These are phyloP conservation scores for Esox niger DNA, from an alignment of 2,113 vertebrate genomes.

Conservation along the genomic window DNA sequence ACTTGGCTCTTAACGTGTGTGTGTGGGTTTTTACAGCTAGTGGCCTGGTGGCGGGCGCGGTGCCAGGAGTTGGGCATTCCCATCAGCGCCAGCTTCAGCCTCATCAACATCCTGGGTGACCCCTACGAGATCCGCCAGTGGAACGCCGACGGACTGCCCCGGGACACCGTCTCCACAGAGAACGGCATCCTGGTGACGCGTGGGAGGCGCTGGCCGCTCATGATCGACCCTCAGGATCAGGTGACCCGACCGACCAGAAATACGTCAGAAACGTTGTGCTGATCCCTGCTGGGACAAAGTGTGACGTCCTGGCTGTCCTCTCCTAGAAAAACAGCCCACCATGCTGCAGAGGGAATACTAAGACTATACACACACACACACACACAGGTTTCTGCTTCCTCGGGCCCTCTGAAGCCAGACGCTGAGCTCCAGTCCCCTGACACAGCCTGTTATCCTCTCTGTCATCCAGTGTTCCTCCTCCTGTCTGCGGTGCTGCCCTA, in stretches of 20 bases:
- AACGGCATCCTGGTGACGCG: conserved; percentile 82
- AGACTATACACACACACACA: neutral
- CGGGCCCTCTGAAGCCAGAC: neutral
- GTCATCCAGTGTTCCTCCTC: conserved; percentile 2
- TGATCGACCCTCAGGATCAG: conserved; percentile 89
- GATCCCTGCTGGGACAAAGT: no score
- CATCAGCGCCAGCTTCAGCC: conserved; percentile 78
- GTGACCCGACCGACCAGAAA: conserved; percentile 41
- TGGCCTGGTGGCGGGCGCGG: conserved; percentile 77
- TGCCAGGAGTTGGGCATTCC: conserved; percentile 78
- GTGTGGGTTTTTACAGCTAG: neutral
- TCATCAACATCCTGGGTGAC: conserved; percentile 79
- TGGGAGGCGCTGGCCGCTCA: conserved; percentile 82
- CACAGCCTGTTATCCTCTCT: conserved; percentile 5
- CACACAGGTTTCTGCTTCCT: neutral
- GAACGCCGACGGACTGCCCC: conserved; percentile 81
- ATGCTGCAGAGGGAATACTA: no score
- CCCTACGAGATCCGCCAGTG: conserved; percentile 81
- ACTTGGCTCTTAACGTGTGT: neutral
- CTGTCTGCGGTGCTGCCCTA: neutral
- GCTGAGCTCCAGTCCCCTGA: conserved; percentile 1
- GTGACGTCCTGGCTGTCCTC: no score
- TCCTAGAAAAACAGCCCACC: no score
- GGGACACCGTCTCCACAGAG: conserved; percentile 80
- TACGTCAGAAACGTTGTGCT: neutral